phyloP scores from a whole-genome alignment of 2,113 vertebrate species.

The Plectropomus leopardus region DNA sequence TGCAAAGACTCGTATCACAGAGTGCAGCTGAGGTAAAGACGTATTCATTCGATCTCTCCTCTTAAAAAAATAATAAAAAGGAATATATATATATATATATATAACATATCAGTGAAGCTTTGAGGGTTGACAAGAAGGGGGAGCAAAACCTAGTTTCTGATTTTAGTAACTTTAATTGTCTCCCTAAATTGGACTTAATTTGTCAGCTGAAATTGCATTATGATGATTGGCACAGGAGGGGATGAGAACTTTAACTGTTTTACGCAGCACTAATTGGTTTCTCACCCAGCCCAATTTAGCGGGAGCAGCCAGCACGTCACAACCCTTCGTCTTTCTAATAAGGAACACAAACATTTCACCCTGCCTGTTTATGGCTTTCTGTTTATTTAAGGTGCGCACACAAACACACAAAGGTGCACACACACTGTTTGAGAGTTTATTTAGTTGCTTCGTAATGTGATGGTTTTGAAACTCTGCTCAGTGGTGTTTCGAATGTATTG shows the following conservation, averaged over 20 bases:
- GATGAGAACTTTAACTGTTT: conserved; percentile 64
- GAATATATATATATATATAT: no score
- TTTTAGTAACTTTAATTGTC: conserved; percentile 71
- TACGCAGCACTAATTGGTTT: conserved; percentile 69
- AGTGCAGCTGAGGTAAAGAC: conserved; percentile 16
- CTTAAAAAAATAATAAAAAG: not conserved
- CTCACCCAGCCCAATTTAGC: conserved; percentile 69
- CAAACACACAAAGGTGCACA: conserved; percentile 3
- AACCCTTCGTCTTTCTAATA: conserved; percentile 60
- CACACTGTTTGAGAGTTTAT: conserved; percentile 16
- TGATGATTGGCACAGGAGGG: conserved; percentile 82
- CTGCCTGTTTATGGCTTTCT: conserved; percentile 47
- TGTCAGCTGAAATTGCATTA: conserved; percentile 76
- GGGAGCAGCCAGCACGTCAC: conserved; percentile 55
- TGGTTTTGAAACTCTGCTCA: conserved; percentile 32
- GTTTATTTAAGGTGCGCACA: conserved; percentile 40
- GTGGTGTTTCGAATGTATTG: conserved; percentile 22
- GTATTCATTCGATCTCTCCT: conserved; percentile 30
- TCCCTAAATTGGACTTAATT: conserved; percentile 79
- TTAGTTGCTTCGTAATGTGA: conserved; percentile 35
- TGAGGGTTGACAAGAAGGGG: not conserved
- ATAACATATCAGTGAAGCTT: conserved; percentile 15
- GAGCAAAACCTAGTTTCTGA: conserved; percentile 20
- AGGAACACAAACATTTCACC: conserved; percentile 66
- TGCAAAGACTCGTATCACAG: conserved; percentile 28